These are phyloP conservation scores for Anolis apletophallus DNA, from an alignment of 2,797 vertebrate genomes.

Conservation along the genomic window DNA sequence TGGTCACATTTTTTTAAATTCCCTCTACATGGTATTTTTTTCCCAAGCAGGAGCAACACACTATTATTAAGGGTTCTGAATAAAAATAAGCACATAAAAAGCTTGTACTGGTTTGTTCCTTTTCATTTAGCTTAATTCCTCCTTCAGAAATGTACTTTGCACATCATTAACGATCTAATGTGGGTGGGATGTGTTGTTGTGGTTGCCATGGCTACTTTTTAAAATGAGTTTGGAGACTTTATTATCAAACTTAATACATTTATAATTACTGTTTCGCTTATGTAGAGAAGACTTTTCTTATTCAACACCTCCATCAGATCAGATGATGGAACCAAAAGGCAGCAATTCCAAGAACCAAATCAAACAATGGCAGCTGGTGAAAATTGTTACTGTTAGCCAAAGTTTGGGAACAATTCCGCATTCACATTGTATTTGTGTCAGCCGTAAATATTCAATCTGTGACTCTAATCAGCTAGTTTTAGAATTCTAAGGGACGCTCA, in stretches of 20 bases:
- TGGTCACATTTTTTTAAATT: constrained; percentile 24
- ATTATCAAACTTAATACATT: constrained; percentile 70
- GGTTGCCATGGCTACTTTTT: constrained; percentile 78
- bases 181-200: constrained; percentile 71
- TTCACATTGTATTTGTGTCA: background rate
- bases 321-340: constrained; percentile 42
- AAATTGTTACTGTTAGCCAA: constrained; percentile 2
- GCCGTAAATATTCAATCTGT: background rate
- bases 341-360: constrained; percentile 51
- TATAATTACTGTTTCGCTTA: constrained; percentile 64
- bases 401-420: background rate
- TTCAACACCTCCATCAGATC: constrained; percentile 40
- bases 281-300: constrained; percentile 1
- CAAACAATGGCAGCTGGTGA: constrained; percentile 49
- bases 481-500: background rate
- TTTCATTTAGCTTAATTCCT: constrained; percentile 68
- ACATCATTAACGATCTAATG: constrained; percentile 62
- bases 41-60: background rate
- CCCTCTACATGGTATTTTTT: constrained; percentile 28
- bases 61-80: constrained; percentile 35
- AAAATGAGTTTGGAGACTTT: constrained; percentile 71
- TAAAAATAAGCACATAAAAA: constrained; percentile 62
- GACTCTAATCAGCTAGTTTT: background rate
- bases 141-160: constrained; percentile 67
- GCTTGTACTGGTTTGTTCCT: constrained; percentile 30